phyloP scores from a whole-genome alignment of 2,113 vertebrate genomes.

The Miniopterus natalensis region DNA sequence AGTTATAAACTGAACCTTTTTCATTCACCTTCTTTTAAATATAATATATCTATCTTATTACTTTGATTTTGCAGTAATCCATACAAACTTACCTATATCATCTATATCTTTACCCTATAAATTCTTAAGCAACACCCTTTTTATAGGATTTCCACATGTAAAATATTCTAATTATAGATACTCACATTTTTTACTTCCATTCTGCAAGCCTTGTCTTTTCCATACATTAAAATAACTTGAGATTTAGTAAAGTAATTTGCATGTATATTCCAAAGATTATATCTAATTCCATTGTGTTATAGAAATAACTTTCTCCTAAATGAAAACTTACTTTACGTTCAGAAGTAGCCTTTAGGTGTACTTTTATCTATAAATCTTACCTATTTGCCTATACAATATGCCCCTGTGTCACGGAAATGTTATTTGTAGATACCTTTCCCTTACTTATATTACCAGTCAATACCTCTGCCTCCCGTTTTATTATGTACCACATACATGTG shows the following conservation, averaged over 20 bases:
- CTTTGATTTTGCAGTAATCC: not conserved
- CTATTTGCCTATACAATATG: not conserved
- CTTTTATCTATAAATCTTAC: not conserved
- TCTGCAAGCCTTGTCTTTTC: not conserved
- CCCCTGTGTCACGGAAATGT: not conserved
- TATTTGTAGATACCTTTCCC: not conserved
- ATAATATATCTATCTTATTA: not conserved
- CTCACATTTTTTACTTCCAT: not conserved
- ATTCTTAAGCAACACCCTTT: not conserved
- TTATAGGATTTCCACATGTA: not conserved
- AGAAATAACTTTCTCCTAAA: conserved; percentile 37
- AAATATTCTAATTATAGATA: conserved; percentile 23
- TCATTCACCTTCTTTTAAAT: conserved; percentile 16
- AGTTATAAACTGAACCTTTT: not conserved
- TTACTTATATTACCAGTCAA: not conserved
- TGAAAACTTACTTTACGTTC: not conserved
- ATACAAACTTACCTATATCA: not conserved
- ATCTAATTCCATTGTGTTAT: not conserved
- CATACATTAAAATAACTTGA: not conserved
- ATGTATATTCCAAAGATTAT: not conserved
- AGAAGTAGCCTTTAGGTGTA: not conserved
- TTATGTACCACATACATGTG: not conserved
- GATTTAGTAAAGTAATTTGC: conserved; percentile 1
- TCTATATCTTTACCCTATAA: not conserved
- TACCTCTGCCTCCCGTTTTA: not conserved